Evolutionary conservation across 2,113 vertebrate genomes (phyloP), one percentile per base, ranked within the genome.

Genomic region (Heptranchias perlo): DNA sequence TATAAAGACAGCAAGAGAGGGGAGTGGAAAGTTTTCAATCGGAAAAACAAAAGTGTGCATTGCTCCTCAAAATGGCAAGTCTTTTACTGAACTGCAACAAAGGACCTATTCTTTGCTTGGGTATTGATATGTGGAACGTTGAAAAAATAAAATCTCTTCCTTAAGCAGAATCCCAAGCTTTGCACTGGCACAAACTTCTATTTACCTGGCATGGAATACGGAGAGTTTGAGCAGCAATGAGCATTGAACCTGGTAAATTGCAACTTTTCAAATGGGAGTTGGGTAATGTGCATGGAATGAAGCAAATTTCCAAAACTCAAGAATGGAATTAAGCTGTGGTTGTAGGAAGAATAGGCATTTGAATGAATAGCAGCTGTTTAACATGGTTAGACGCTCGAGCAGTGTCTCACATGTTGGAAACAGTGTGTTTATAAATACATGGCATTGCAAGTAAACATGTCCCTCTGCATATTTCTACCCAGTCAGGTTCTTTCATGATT

Each of bases 11-110:
- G 92, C 58, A 6, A 49, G 47, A 11, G 39, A 31, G 25, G 62
- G 44, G 64, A 95, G 93, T 65, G 93, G 62, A 95, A 67, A 92
- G 89, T 92, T 92, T 82, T 92, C 31, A 62, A 92, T 44, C 89
- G 31, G 89, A 47, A 35, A 61, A 61, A 39, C n/a, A 61, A 91
- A 87, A 25, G 47, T 54, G 47, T 10, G 35, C 39, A 31, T 67
- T 16, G 44, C 93, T 69, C 64, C 44, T 49, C 65, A 31, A 95
- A 95, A 69, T 7, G 28, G n/a, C 93, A 35, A 65, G 61, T 0
- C 92, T 44, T 94, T 44, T 25, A 23, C 35, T 69, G 62, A 13
- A 52, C 39, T 47, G 93, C 93, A 95, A 95, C 93, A 95, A 69
- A 95, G 64, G 39, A 47, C 62, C 44, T 95, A 94, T 95, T 95